Base-by-base conservation (phyloP, 2,797 vertebrate genomes). In the Pyrocephalus nanus region DNA sequence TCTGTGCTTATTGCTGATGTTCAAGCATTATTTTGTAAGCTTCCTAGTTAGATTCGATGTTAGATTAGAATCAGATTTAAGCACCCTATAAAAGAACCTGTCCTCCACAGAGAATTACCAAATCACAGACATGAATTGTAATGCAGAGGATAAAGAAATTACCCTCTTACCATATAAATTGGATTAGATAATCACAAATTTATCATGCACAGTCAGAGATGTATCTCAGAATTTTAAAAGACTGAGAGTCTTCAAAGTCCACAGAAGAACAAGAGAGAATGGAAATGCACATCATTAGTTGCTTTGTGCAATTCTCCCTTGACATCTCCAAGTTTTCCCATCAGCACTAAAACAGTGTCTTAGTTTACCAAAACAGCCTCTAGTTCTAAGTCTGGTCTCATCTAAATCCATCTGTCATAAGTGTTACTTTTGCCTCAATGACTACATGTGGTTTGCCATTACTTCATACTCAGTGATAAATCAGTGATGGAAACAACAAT, bases 111-210 rank as follows among this genome's bases (percentile, higher is more conserved):
- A 65, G 86, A 93, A 94, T 70, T 92, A 84, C 27, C n/a, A 84
- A 70, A 79, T 87, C 78, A 55, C 8, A 15, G 85, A 86, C 60
- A 62, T 47, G 36, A 84, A 83, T n/a, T 55, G 16, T 53, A 92
- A 94, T 51, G 79, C 27, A 40, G 51, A 92, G 30, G 29, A 95
- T 77, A 78, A 82, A 91, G 76, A 93, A 80, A 22, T 88, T 62
- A 32, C 47, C 73, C 69, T 83, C 80, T 92, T 90, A 88, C 62
- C 65, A 88, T 76, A 73, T 57, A 95, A 95, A 96, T 57, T 91
- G 48, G 64, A 91, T 77, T 82, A 71, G 51, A 88, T 93, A 92
- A 91, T 93, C 77, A 64, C 40, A 82, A 32, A 75, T 88, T 54
- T 80, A 40, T 64, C 40, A 69, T 57, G 70, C 43, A 72, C 40